Evolutionary conservation across 2,797 vertebrate genomes (phyloP).

Genomic region (Phalloptychus januarius): DNA sequence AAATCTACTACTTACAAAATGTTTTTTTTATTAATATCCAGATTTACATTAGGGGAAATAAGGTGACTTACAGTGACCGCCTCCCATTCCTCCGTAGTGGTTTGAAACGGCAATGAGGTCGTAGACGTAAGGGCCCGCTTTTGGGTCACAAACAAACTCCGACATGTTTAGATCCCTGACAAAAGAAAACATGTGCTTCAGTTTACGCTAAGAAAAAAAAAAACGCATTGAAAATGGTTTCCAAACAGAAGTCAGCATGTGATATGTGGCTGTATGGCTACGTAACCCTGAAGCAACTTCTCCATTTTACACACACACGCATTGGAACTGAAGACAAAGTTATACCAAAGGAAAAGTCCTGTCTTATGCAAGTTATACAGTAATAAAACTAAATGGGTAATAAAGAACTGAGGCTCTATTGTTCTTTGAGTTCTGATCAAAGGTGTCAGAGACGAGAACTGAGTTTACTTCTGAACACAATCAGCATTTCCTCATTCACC

Average conservation of each 20-base stretch:
- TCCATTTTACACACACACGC: slow-evolving; percentile 22
- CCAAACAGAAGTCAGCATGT: slow-evolving; percentile 9
- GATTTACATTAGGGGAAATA: background rate
- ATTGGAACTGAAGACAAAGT: background rate
- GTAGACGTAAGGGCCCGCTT: slow-evolving; percentile 89
- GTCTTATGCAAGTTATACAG: background rate
- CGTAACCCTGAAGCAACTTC: slow-evolving; percentile 20
- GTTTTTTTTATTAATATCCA: background rate
- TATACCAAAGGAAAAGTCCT: background rate
- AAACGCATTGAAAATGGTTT: slow-evolving; percentile 19
- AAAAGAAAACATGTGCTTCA: slow-evolving; percentile 23
- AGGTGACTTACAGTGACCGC: slow-evolving; percentile 92
- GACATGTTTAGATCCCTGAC: slow-evolving; percentile 94
- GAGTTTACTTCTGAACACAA: slow-evolving; percentile 4
- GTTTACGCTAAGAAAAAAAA: background rate
- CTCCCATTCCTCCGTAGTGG: slow-evolving; percentile 98
- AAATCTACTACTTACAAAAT: background rate
- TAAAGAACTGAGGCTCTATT: slow-evolving; percentile 8
- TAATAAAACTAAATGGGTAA: background rate
- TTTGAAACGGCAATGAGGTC: slow-evolving; percentile 97
- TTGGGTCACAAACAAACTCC: slow-evolving; percentile 92
- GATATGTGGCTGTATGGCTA: slow-evolving; percentile 4
- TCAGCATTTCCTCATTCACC: slow-evolving; percentile 36
- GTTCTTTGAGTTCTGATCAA: slow-evolving; percentile 6
- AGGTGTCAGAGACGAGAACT: background rate